Evolutionary conservation across 1,140 invertebrate species (phyloP).

Genomic region (Halyomorpha halys): DNA sequence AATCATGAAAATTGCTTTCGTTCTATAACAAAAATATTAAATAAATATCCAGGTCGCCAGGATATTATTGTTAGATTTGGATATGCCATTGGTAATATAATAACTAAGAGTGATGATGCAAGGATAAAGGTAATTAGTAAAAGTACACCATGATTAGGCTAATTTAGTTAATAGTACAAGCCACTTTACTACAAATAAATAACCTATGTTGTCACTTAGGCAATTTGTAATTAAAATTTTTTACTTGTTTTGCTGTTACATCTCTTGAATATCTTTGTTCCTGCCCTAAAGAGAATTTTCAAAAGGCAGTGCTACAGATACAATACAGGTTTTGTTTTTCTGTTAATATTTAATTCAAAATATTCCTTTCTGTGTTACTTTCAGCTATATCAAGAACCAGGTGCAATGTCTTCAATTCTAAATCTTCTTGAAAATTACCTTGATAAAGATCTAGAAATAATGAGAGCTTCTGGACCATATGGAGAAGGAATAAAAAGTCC

Average conservation of each 20-base stretch:
- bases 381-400: slow-evolving; percentile 46
- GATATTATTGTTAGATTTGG: slow-evolving; percentile 59
- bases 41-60: slow-evolving; percentile 47
- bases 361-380: slow-evolving; percentile 11
- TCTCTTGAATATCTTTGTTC: too few relatives aligned
- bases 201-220: too few relatives aligned
- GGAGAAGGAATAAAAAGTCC: slow-evolving; percentile 10
- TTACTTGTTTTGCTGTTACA: too few relatives aligned
- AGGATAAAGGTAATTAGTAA: slow-evolving; percentile 42
- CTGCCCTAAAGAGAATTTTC: too few relatives aligned
- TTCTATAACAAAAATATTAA: slow-evolving; percentile 44
- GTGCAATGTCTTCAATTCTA: slow-evolving; percentile 44
- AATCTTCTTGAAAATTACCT: slow-evolving; percentile 48
- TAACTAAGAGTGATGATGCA: slow-evolving; percentile 55
- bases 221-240: too few relatives aligned
- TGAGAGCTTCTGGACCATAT: neutral
- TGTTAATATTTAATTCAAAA: neutral
- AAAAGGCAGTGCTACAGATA: too few relatives aligned
- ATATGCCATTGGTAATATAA: slow-evolving; percentile 68
- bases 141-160: too few relatives aligned
- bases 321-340: too few relatives aligned
- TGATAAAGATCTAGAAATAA: slow-evolving; percentile 37
- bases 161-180: too few relatives aligned
- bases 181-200: too few relatives aligned
- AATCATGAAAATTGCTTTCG: slow-evolving; percentile 41